Evolutionary conservation across 2,888 invertebrate genomes (phyloP).

Genomic region (Xestia sexstrigata): DNA sequence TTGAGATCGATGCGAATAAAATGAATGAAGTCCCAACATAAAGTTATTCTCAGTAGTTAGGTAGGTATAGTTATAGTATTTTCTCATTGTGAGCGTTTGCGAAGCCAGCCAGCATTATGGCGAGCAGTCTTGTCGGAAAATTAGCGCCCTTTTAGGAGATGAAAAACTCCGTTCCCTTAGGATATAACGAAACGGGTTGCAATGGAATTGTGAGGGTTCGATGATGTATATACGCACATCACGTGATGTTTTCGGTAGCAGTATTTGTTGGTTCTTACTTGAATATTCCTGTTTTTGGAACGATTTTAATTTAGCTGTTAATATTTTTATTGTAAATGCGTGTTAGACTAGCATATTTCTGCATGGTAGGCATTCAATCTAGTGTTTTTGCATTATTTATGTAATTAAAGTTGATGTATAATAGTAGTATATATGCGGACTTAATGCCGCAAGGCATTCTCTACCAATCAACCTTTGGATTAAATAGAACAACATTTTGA

Average conservation of each 20-base stretch:
- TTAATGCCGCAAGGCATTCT: neutral
- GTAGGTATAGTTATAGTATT: conserved; percentile 31
- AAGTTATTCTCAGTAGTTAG: conserved; percentile 37
- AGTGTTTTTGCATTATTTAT: neutral
- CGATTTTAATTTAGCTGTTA: neutral
- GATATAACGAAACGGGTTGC: conserved; percentile 67
- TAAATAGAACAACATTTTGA: neutral
- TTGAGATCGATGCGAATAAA: conserved; percentile 68
- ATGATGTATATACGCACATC: conserved; percentile 25
- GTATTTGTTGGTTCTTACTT: neutral
- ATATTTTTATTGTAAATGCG: neutral
- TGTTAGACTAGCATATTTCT: neutral
- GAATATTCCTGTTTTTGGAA: neutral
- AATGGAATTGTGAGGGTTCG: conserved; percentile 53
- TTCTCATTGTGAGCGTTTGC: conserved; percentile 44
- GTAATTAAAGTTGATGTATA: neutral
- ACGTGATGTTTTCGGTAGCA: neutral
- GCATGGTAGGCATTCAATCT: neutral
- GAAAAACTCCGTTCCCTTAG: conserved; percentile 68
- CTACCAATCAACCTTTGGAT: neutral
- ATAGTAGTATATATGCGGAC: neutral
- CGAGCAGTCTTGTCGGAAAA: conserved; percentile 67
- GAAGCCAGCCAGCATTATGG: conserved; percentile 54
- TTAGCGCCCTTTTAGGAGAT: conserved; percentile 72
- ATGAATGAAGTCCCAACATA: conserved; percentile 60